Evolutionary conservation across 2,888 invertebrate genomes (phyloP).

Genomic region (Agapostemon virescens): DNA sequence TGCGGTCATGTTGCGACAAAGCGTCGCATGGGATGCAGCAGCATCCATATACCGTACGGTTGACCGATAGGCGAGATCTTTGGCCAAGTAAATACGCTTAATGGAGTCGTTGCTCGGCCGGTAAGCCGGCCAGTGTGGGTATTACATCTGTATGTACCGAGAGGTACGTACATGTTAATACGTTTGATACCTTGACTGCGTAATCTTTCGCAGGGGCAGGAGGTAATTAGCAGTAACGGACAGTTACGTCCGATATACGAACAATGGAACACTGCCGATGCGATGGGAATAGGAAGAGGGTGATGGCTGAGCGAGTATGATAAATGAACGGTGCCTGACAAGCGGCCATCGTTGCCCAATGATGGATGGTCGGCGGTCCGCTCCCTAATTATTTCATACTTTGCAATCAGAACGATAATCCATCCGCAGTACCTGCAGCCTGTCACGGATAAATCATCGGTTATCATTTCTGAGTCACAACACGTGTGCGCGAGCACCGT

Average conservation of each 20-base stretch:
- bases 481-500: conserved; percentile 64
- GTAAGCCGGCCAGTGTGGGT: conserved; percentile 26
- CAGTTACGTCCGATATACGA: conserved; percentile 71
- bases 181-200: conserved; percentile 71
- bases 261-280: conserved; percentile 70
- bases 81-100: conserved; percentile 62
- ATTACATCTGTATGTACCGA: conserved; percentile 43
- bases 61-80: conserved; percentile 63
- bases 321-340: conserved; percentile 79
- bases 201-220: conserved; percentile 73
- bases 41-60: conserved; percentile 43
- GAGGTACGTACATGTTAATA: conserved; percentile 66
- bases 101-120: conserved; percentile 61
- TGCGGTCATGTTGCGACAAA: conserved; percentile 42
- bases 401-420: conserved; percentile 81
- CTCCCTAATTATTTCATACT: conserved; percentile 81
- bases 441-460: conserved; percentile 79
- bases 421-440: conserved; percentile 77
- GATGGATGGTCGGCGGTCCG: conserved; percentile 78
- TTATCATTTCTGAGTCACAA: conserved; percentile 71
- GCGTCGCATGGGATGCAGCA: conserved; percentile 35
- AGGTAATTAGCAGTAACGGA: conserved; percentile 78
- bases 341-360: conserved; percentile 78
- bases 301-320: conserved; percentile 79
- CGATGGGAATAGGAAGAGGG: conserved; percentile 73